Conservation (phyloP, 2,888 invertebrate genomes). For the Rambutsinella grinnellia region DNA sequence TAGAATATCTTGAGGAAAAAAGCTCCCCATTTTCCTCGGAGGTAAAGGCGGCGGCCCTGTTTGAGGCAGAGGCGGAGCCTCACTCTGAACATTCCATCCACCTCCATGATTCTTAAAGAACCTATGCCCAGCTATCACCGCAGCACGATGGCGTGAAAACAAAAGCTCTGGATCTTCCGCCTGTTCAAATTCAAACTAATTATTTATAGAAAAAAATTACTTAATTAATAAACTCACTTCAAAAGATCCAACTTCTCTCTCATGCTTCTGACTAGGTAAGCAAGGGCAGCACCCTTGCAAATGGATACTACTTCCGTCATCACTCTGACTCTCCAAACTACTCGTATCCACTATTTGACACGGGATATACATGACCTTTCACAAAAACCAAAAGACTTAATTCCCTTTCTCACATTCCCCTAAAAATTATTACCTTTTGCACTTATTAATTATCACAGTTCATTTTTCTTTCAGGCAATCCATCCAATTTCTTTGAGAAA, state of each 20-base stretch:
- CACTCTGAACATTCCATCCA: constrained; percentile 33
- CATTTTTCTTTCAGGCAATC: background rate
- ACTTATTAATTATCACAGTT: background rate
- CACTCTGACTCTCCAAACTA: constrained; percentile 47
- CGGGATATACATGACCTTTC: constrained; percentile 39
- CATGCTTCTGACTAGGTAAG: constrained; percentile 18
- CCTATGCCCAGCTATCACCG: constrained; percentile 43
- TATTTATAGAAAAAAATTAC: too few relatives aligned
- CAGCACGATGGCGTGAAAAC: constrained; percentile 45
- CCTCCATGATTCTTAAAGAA: constrained; percentile 29
- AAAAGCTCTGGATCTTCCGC: constrained; percentile 36
- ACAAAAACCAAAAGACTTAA: background rate
- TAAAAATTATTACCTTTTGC: background rate
- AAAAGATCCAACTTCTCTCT: background rate
- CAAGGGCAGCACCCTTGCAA: constrained; percentile 24
- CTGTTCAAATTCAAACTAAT: constrained; percentile 9
- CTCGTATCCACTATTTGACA: constrained; percentile 45
- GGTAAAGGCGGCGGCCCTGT: constrained; percentile 33
- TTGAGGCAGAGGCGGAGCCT: constrained; percentile 28
- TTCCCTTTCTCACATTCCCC: background rate
- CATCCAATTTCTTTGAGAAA: background rate
- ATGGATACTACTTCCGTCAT: constrained; percentile 13
- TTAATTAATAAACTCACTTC: background rate
- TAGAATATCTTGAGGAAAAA: too few relatives aligned
- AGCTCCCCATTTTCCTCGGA: constrained; percentile 26